Base-by-base conservation (phyloP, 1,140 invertebrate species). In the Apis florea region DNA sequence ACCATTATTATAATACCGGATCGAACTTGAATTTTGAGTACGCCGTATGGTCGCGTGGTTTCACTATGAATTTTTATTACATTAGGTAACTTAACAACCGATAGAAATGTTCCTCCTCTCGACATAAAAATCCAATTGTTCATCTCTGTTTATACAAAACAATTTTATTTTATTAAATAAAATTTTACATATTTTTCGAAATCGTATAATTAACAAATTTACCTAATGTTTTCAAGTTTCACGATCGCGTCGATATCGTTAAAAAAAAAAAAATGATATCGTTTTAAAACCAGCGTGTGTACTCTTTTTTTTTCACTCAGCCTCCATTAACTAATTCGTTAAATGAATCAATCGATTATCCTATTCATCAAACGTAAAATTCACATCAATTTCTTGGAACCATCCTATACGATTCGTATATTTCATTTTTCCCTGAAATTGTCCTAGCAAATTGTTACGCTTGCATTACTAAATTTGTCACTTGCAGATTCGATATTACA, bases 261-360 rank as follows among this genome's bases (percentile, higher is more conserved):
- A n/a, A n/a, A 49, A 59, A 47, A 19, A n/a, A 67, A 40, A 15
- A 19, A 15, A 11, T 6, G 6, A 8, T 13, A 31, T 47, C 51
- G 26, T 76, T 69, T 58, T 9, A 11, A 59, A 17, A 66, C 26
- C 19, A 40, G 31, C 61, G 12, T 19, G 54, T 69, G 75, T 54
- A 17, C 24, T 54, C 56, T 53, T 72, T 79, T 72, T 75, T 76
- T 69, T 61, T 47, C 53, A 72, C 70, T 61, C 83, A 67, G 49
- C 69, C 84, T 15, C 85, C 51, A 86, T 80, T 84, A 56, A 83
- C 76, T 83, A 88, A 88, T 85, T 85, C 79, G 77, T 58, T 85
- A 83, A 88, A 88, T 76, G 81, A 66, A n/a, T 75, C 84, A 84
- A 88, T 88, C 86, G 82, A 88, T 88, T 88, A 88, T 85, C 73